Evolutionary conservation across 53 echinoderm and acorn worm genomes (phyloP), one percentile per base, ranked within the genome.

Genomic region (Henricia sp.): DNA sequence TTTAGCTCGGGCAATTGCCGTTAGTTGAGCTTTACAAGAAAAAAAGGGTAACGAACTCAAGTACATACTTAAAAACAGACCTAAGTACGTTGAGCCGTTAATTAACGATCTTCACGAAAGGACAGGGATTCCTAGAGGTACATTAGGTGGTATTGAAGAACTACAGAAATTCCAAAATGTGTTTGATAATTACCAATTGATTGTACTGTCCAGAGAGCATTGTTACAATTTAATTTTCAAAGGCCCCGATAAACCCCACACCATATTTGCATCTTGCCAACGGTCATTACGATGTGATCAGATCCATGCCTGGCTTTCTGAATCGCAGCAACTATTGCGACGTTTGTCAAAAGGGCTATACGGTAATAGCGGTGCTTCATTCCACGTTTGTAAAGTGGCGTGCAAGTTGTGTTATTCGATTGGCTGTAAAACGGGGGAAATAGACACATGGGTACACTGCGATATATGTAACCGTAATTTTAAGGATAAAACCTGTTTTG

Each of bases 301-400:
- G n/a, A 34, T 52, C 55, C 1, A 72, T 72, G 73, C 17, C 37
- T 5, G 73, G 54, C n/a, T 72, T 72, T 23, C 28, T 72, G 5
- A 72, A 37, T 27, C 34, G 55, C 9, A 72, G 73, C 38, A 72
- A 72, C 37, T 72, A 53, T 17, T 72, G 54, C 35, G 53, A 72
- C 36, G 8, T 0, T 5, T 72, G 73, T 53, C 54, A 19, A n/a
- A 72, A 52, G 28, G 72, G 72, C 11, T 72, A 30, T 20, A 51
- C n/a, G n/a, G n/a, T n/a, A n/a, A n/a, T n/a, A n/a, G n/a, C n/a
- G n/a, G n/a, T n/a, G n/a, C n/a, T n/a, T n/a, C n/a, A n/a, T n/a
- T n/a, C n/a, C n/a, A n/a, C n/a, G n/a, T n/a, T n/a, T n/a, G n/a
- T n/a, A n/a, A n/a, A n/a, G n/a, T n/a, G n/a, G n/a, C 72, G 3